These are phyloP conservation scores for Drosophila stalkeri DNA, from an alignment of 2,888 invertebrate species.

Conservation along the genomic window DNA sequence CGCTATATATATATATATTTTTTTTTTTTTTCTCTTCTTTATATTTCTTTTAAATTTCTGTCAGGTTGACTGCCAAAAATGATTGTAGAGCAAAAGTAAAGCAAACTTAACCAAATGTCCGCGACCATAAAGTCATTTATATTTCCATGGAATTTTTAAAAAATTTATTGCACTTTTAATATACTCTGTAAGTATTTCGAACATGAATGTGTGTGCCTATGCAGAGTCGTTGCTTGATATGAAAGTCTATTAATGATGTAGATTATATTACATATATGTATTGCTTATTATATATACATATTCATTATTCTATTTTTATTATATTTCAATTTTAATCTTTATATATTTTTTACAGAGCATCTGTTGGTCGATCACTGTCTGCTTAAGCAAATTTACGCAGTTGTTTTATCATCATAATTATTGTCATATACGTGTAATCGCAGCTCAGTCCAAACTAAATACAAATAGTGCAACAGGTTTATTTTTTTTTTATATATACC, in stretches of 20 bases:
- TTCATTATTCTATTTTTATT: too few species aligned
- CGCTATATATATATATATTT: constrained; percentile 41
- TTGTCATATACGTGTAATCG: constrained; percentile 38
- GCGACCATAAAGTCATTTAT: constrained; percentile 55
- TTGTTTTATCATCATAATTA: constrained; percentile 30
- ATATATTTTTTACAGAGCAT: neutral
- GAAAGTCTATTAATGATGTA: too few species aligned
- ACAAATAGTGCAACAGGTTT: constrained; percentile 71
- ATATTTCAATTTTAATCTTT: too few species aligned
- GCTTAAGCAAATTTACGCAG: neutral
- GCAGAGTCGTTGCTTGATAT: neutral
- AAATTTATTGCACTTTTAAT: constrained; percentile 73
- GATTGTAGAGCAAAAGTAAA: constrained; percentile 28
- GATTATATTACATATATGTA: too few species aligned
- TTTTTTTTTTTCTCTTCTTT: constrained; percentile 24
- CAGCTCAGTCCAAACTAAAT: constrained; percentile 16
- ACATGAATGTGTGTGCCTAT: neutral
- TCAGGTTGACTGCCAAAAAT: constrained; percentile 31
- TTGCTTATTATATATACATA: too few species aligned
- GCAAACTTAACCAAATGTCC: constrained; percentile 51
- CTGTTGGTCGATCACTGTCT: neutral
- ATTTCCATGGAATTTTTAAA: constrained; percentile 70
- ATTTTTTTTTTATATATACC: constrained; percentile 1
- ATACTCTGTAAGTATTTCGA: constrained; percentile 19
- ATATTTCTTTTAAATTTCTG: constrained; percentile 18